phyloP scores from a whole-genome alignment of 2,113 vertebrate genomes.

The Ginglymostoma cirratum region DNA sequence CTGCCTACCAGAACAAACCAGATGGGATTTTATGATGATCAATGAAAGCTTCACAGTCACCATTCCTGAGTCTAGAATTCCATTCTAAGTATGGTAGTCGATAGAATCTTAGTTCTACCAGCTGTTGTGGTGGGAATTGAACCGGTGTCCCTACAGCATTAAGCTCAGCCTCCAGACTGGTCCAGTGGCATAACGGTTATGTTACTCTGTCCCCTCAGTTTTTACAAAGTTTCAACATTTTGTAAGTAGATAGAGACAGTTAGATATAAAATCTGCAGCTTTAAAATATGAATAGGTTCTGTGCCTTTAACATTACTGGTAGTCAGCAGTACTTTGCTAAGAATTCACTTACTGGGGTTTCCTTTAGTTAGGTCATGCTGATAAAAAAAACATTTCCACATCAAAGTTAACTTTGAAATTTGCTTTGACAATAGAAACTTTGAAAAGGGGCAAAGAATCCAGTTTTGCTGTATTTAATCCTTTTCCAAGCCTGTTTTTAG shows the following conservation, averaged over 20 bases:
- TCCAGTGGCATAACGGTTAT: not conserved
- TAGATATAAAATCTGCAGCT: not conserved
- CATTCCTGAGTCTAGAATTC: not conserved
- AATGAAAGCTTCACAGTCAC: too few relatives aligned
- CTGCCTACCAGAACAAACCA: not conserved
- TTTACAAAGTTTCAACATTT: not conserved
- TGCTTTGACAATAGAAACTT: slow-evolving; percentile 2
- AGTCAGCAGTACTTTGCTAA: not conserved
- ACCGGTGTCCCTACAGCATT: not conserved
- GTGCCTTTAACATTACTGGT: not conserved
- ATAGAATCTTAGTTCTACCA: not conserved
- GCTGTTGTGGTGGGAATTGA: not conserved
- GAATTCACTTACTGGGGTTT: not conserved
- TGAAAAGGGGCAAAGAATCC: not conserved
- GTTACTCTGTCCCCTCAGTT: not conserved
- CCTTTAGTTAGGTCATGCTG: not conserved
- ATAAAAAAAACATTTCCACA: not conserved
- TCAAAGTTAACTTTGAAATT: slow-evolving; percentile 1
- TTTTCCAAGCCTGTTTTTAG: slow-evolving; percentile 5
- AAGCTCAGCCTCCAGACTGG: not conserved
- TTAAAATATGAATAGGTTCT: not conserved
- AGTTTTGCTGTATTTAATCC: not conserved
- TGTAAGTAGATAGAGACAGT: not conserved
- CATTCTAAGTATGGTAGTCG: not conserved
- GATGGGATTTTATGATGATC: not conserved